Evolutionary conservation across 64 coral and sea anemone species (phyloP).

Genomic region (Stichodactyla mertensii): DNA sequence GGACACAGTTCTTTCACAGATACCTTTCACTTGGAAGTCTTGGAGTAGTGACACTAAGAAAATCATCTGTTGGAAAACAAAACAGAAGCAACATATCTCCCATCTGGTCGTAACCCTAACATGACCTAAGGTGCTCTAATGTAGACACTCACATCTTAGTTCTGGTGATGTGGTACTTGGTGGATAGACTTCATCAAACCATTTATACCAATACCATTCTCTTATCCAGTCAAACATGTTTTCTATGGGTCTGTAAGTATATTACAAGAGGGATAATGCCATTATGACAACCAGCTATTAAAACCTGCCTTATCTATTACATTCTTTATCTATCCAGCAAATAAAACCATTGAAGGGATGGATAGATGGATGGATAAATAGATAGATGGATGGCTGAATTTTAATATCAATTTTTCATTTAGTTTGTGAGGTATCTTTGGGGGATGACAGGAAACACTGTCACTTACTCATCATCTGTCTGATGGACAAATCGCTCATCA

Average conservation of each 20-base stretch:
- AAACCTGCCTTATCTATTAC: too few species aligned
- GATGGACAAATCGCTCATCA: not conserved
- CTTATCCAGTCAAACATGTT: conserved; percentile 60
- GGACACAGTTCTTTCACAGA: not conserved
- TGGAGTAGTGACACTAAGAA: conserved; percentile 45
- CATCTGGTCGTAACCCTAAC: not conserved
- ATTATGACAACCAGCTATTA: too few species aligned
- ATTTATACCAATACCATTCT: conserved; percentile 83
- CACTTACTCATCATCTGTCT: not conserved
- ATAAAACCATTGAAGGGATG: too few species aligned
- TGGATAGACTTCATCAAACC: conserved; percentile 97
- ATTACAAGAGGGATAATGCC: not conserved
- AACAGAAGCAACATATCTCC: not conserved
- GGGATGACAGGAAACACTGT: too few species aligned
- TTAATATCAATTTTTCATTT: too few species aligned
- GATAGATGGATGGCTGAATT: too few species aligned
- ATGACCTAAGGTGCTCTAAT: not conserved
- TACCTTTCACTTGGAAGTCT: conserved; percentile 59
- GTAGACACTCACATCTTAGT: conserved; percentile 56
- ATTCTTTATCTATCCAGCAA: too few species aligned
- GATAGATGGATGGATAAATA: too few species aligned
- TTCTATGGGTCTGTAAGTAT: conserved; percentile 25
- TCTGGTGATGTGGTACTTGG: conserved; percentile 64
- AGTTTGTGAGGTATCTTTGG: too few species aligned
- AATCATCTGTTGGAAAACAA: conserved; percentile 47